Evolutionary conservation across 2,888 invertebrate species (phyloP), one percentile per base, ranked within the genome.

Genomic region (Lasioglossum morio): DNA sequence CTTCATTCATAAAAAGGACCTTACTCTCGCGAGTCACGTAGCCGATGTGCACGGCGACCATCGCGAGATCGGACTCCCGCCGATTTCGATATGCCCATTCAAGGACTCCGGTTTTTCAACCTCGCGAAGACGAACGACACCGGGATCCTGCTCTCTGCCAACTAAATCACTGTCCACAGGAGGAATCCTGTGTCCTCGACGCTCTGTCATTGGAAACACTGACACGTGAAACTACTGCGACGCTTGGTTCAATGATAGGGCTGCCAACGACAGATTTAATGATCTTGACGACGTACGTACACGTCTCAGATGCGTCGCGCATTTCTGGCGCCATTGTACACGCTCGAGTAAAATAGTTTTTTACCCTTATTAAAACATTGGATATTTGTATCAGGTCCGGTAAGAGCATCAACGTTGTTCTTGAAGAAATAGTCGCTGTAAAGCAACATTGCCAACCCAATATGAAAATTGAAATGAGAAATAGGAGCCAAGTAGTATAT

Each of bases 1-100:
- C 48, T 88, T 72, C 88, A 88, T 88, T 88, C 88, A 88, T 88
- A 86, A 88, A 88, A 86, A 82, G 85, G 30, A 63, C 63, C 63
- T 76, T 85, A 72, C 69, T 30, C 66, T 85, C 77, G 77, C 87
- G 84, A 85, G 79, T 88, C 88, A 88, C 85, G 87, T 87, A 85
- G 12, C 43, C 72, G 84, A 66, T 66, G 57, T 66, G 46, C 72
- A 72, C 84, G 84, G 37, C 82, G 75, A 69, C 37, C 57, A 83
- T 83, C 84, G 69, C 74, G 81, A 37, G 73, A 79, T 83, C 77
- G 77, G 19, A n/a, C 37, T 34, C 76, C 75, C 27, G 57, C 30
- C 63, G 79, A 73, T 85, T 85, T 79, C 81, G 86, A 86, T 85
- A 85, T 63, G 60, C 81, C 73, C 86, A 57, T 79, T 14, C 85